A percentile compares a stretch with the other conserved stretches of the same genome.
Evolutionary conservation across 2,797 vertebrate genomes (phyloP).

Genomic region (Anisognathus igniventris): DNA sequence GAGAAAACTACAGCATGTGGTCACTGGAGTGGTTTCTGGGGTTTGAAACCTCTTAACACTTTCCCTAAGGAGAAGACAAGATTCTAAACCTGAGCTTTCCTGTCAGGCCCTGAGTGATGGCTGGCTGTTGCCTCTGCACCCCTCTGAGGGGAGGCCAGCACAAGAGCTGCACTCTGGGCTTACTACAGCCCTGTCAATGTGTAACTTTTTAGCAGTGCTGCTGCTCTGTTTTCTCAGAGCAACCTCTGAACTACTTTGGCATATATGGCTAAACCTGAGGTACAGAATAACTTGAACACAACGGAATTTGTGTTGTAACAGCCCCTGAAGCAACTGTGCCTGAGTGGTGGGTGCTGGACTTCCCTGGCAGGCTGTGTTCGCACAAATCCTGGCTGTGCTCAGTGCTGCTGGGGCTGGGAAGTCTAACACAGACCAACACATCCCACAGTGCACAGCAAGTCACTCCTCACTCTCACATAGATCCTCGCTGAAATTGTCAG

Average conservation of each 20-base stretch:
- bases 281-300: conserved; percentile 4
- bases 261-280: not conserved
- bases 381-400: not conserved
- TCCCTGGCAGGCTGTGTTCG: not conserved
- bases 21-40: not conserved
- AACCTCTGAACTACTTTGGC: conserved; percentile 39
- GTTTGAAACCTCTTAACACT: not conserved
- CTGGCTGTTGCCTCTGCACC: not conserved
- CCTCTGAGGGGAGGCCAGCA: not conserved
- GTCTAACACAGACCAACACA: not conserved
- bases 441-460: not conserved
- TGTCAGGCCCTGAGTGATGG: not conserved
- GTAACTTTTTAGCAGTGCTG: not conserved
- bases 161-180: not conserved
- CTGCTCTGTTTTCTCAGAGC: conserved; percentile 10
- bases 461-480: not conserved
- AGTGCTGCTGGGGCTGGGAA: not conserved
- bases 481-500: not conserved
- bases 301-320: not conserved
- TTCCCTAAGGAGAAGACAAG: not conserved
- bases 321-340: not conserved
- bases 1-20: not conserved
- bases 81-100: not conserved
- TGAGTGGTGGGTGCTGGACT: not conserved
- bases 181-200: conserved; percentile 40